Conservation (phyloP, 2,113 vertebrate species). For the Acanthisitta chloris region DNA sequence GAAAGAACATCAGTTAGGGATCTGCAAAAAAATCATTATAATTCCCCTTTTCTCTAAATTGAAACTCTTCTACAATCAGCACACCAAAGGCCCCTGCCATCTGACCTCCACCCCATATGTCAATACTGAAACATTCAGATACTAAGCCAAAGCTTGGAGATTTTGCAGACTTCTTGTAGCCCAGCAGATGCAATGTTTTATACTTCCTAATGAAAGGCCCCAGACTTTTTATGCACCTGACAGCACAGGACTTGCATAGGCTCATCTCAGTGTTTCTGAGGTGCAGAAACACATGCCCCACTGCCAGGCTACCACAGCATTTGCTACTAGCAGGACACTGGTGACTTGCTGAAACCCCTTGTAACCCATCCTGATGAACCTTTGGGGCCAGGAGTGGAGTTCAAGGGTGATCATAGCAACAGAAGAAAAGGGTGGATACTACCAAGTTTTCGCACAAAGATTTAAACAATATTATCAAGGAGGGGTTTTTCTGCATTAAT, state of each 20-base stretch:
- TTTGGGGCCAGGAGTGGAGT: accelerated
- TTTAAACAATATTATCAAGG: background rate
- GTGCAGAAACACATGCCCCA: background rate
- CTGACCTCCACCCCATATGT: background rate
- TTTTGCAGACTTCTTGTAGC: background rate
- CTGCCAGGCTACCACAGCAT: accelerated
- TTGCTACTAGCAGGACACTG: background rate
- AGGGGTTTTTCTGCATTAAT: background rate
- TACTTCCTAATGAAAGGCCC: background rate
- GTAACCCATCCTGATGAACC: accelerated
- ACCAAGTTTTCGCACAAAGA: background rate
- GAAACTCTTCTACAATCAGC: background rate
- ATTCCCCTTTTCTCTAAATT: background rate
- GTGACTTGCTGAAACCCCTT: background rate
- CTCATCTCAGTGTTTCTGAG: accelerated
- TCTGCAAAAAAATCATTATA: background rate
- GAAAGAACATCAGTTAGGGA: background rate
- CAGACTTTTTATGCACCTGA: background rate
- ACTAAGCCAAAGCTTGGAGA: background rate
- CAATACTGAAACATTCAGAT: background rate
- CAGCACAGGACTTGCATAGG: background rate
- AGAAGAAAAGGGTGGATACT: accelerated
- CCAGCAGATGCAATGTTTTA: background rate
- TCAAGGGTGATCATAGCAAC: background rate
- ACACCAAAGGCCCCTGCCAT: background rate